phyloP scores from a whole-genome alignment of 1,140 invertebrate genomes.

The Neuroterus valhalla region DNA sequence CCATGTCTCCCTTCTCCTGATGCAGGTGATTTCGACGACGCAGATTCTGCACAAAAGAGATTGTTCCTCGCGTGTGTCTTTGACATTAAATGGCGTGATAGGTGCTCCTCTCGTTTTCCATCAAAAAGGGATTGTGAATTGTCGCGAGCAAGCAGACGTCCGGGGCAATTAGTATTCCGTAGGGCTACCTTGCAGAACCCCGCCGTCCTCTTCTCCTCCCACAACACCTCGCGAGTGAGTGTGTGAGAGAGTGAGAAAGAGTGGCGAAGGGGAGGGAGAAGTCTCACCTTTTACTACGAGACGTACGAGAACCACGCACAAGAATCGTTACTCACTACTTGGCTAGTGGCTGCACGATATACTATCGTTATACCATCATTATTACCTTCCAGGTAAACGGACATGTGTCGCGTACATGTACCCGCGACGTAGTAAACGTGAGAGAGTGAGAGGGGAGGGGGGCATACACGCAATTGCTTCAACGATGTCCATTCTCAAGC shows the following conservation, averaged over 20 bases:
- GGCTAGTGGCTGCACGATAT: not conserved
- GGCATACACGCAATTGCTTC: constrained; percentile 30
- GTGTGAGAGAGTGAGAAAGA: constrained; percentile 11
- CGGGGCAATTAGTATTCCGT: constrained; percentile 54
- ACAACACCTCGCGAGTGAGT: not conserved
- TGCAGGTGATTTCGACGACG: no score
- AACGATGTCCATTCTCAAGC: constrained; percentile 46
- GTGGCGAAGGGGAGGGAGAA: constrained; percentile 4
- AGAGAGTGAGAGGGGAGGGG: constrained; percentile 20
- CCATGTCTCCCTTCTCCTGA: no score
- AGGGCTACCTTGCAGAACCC: constrained; percentile 42
- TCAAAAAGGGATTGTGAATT: constrained; percentile 22
- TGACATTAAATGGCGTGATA: not conserved
- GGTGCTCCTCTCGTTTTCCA: constrained; percentile 38
- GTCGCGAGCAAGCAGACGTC: constrained; percentile 39
- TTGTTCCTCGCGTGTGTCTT: no score
- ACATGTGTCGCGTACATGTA: not conserved
- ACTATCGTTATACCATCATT: not conserved
- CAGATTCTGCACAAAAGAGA: no score
- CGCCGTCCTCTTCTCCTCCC: not conserved
- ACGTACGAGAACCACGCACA: constrained; percentile 20
- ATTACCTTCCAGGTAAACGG: not conserved
- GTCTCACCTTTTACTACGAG: constrained; percentile 16
- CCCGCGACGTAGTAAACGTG: not conserved
- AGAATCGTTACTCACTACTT: constrained; percentile 11